phyloP scores from a whole-genome alignment of 2,113 vertebrate species.

The Aspidoscelis tigris region DNA sequence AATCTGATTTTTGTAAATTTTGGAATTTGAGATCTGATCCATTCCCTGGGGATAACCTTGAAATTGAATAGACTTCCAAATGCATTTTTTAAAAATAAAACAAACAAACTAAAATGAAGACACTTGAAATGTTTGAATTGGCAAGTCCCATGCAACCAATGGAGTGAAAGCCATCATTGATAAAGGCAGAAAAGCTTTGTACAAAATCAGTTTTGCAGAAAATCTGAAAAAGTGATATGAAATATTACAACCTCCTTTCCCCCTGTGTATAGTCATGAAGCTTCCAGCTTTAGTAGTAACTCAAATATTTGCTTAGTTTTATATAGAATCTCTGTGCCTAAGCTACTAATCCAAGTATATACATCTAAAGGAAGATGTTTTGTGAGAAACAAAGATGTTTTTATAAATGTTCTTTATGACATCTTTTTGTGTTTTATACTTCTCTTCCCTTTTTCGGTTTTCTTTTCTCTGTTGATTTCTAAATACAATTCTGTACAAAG shows the following conservation, averaged over 20 bases:
- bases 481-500: background rate
- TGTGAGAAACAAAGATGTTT: background rate
- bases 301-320: slow-evolving; percentile 20
- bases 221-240: background rate
- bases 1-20: too few relatives aligned
- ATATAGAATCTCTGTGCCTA: background rate
- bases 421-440: slow-evolving; percentile 22
- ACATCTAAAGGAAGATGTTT: slow-evolving; percentile 8
- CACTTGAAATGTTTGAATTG: too few relatives aligned
- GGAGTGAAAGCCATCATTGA: background rate
- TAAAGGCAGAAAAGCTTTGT: background rate
- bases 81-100: too few relatives aligned
- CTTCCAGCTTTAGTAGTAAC: background rate
- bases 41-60: too few relatives aligned
- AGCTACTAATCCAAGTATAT: slow-evolving; percentile 11
- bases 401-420: slow-evolving; percentile 9
- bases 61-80: too few relatives aligned
- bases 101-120: too few relatives aligned
- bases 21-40: too few relatives aligned
- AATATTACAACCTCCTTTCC: background rate
- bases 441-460: background rate
- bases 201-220: background rate
- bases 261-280: background rate
- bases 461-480: slow-evolving; percentile 31
- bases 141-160: background rate